phyloP scores from a whole-genome alignment of 2,797 vertebrate genomes.

The Botia almorhae region DNA sequence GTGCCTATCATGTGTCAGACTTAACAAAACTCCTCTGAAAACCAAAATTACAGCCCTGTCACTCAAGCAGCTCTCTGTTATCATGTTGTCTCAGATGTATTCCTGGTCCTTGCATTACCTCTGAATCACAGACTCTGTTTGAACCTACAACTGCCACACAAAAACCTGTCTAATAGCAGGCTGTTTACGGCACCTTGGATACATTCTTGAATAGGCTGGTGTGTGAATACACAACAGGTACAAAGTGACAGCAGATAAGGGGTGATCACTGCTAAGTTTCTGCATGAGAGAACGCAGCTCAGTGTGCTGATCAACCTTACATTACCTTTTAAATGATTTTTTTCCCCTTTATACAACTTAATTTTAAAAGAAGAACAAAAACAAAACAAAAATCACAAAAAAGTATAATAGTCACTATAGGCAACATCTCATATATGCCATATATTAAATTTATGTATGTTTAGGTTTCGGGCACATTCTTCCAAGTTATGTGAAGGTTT shows the following conservation, averaged over 20 bases:
- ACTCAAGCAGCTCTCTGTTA: slow-evolving; percentile 59
- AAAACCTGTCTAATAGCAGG: slow-evolving; percentile 58
- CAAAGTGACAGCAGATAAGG: slow-evolving; percentile 32
- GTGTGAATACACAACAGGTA: slow-evolving; percentile 15
- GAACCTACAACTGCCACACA: slow-evolving; percentile 67
- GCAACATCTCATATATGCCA: no score
- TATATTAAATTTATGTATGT: no score
- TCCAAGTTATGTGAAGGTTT: no score
- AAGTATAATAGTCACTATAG: no score
- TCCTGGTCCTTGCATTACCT: slow-evolving; percentile 63
- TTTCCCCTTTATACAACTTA: no score
- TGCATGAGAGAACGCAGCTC: neutral
- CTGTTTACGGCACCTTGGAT: slow-evolving; percentile 48
- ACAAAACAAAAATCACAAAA: no score
- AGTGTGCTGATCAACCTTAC: slow-evolving; percentile 20
- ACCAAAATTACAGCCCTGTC: slow-evolving; percentile 56
- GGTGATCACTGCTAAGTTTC: slow-evolving; percentile 12
- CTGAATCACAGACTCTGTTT: slow-evolving; percentile 64
- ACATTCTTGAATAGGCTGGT: slow-evolving; percentile 22
- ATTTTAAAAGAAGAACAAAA: no score
- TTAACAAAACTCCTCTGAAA: slow-evolving; percentile 44
- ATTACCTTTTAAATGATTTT: no score
- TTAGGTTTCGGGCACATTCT: no score
- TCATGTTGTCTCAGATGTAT: slow-evolving; percentile 64
- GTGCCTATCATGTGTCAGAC: slow-evolving; percentile 51